These are phyloP conservation scores for Limanda limanda DNA, from an alignment of 2,113 vertebrate species.

Conservation along the genomic window DNA sequence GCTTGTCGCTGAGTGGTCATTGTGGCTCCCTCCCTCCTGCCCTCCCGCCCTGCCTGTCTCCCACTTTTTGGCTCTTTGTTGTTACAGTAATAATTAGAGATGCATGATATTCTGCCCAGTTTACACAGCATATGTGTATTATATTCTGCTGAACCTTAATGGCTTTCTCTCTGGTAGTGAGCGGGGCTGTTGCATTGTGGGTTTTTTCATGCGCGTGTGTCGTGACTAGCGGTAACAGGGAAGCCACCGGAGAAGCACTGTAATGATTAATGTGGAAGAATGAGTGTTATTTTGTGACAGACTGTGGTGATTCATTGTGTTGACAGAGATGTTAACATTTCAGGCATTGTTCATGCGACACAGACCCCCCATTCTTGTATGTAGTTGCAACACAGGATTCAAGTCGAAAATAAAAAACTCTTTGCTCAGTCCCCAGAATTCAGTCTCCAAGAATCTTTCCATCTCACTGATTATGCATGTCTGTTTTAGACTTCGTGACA, in stretches of 20 bases:
- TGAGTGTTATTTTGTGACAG: constrained; percentile 48
- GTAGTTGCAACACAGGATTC: constrained; percentile 36
- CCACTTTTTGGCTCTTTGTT: constrained; percentile 33
- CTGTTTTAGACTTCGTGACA: constrained; percentile 61
- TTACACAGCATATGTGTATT: constrained; percentile 31
- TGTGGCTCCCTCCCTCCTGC: constrained; percentile 63
- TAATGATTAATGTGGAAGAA: constrained; percentile 70
- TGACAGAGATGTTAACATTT: constrained; percentile 64
- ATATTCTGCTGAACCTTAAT: constrained; percentile 31
- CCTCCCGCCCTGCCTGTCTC: constrained; percentile 17
- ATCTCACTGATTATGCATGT: constrained; percentile 62
- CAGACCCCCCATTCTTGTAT: constrained; percentile 59
- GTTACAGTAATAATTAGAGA: constrained; percentile 56
- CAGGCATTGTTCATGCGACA: constrained; percentile 65
- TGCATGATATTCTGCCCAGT: constrained; percentile 47
- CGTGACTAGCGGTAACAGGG: constrained; percentile 69
- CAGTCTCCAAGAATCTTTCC: constrained; percentile 58
- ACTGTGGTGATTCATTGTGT: constrained; percentile 68
- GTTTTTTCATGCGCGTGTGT: constrained; percentile 48
- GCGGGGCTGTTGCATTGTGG: constrained; percentile 39
- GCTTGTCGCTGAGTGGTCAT: constrained; percentile 77
- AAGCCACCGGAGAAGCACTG: constrained; percentile 57
- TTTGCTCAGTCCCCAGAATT: constrained; percentile 44
- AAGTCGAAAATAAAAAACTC: constrained; percentile 11
- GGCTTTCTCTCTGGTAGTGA: constrained; percentile 14